Evolutionary conservation across 1,140 invertebrate genomes (phyloP), one percentile per base, ranked within the genome.

Genomic region (Steinernema feltiae): DNA sequence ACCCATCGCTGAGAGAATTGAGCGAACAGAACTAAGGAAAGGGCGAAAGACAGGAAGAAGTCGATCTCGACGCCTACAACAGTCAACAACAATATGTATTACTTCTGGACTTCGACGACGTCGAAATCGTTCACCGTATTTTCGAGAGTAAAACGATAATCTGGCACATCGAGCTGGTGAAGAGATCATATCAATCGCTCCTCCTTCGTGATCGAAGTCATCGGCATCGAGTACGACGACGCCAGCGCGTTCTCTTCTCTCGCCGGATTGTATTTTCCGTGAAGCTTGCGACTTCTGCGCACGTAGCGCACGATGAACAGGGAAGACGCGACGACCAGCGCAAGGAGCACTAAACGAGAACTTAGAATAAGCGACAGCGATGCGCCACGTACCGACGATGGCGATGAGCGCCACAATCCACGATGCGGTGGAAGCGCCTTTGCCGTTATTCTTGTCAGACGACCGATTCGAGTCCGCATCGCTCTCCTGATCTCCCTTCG

Each of bases 241-340:
- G 78, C 76, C 1, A 82, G 30, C 24, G 73, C 75, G 70, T 81
- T 73, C 72, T 82, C 81, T 41, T 80, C 80, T 24, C 78, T 74
- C 2, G 81, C 81, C 41, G 81, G 81, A 72, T 82, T 82, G 80
- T 82, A 82, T 41, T 82, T 82, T 48, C 81, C 81, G 69, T 82
- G 81, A 15, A 82, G 73, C 71, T 82, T 78, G 15, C 81, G 77
- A 15, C 71, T 74, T 32, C 82, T 72, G 32, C 80, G 70, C 21
- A 82, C 75, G 72, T 83, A 82, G 17, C 81, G 76, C 1, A 78
- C 74, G 31, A 82, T 73, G 71, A 83, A 81, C 29, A 83, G 30
- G 31, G 46, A 69, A 27, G 76, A 70, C 18, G 81, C 75, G 31
- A 82, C 72, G 30, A 82, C 69, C 7, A 79, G 24, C 12, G 81